A percentile compares a stretch with the other conserved stretches of the same genome.
Evolutionary conservation across 1,140 invertebrate species (phyloP).

Genomic region (Tetragonula clypearis): DNA sequence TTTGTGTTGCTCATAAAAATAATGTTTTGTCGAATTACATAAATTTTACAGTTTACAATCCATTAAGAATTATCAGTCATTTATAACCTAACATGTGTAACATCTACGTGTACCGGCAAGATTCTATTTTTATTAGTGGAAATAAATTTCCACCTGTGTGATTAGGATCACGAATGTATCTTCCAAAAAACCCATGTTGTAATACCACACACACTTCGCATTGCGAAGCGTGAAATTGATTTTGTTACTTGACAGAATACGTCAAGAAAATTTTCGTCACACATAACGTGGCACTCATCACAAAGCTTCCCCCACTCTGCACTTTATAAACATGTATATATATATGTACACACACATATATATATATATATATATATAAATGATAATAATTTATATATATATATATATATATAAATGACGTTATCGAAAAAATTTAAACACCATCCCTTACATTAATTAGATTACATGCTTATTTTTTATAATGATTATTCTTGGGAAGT

Average conservation of each 20-base stretch:
- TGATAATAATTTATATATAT: no score
- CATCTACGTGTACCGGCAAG: conserved; percentile 42
- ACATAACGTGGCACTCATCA: background rate
- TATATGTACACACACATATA: no score
- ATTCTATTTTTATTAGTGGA: conserved; percentile 42
- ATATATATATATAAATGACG: background rate
- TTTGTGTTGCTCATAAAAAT: background rate
- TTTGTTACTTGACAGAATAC: conserved; percentile 1
- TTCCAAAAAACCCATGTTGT: conserved; percentile 86
- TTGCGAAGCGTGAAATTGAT: conserved; percentile 44
- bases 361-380: background rate
- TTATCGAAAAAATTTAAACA: background rate
- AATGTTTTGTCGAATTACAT: background rate
- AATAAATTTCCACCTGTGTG: conserved; percentile 83
- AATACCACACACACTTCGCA: conserved; percentile 51
- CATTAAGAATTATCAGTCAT: background rate
- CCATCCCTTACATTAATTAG: background rate
- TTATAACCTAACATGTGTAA: conserved; percentile 47
- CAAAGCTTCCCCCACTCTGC: background rate
- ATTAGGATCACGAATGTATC: conserved; percentile 87
- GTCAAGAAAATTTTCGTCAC: background rate
- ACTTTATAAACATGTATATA: background rate
- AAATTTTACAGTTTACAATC: conserved; percentile 19
- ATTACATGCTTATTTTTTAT: background rate
- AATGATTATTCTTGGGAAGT: background rate